These are phyloP conservation scores for Meriones unguiculatus DNA, from an alignment of 2,113 vertebrate genomes.

Conservation along the genomic window DNA sequence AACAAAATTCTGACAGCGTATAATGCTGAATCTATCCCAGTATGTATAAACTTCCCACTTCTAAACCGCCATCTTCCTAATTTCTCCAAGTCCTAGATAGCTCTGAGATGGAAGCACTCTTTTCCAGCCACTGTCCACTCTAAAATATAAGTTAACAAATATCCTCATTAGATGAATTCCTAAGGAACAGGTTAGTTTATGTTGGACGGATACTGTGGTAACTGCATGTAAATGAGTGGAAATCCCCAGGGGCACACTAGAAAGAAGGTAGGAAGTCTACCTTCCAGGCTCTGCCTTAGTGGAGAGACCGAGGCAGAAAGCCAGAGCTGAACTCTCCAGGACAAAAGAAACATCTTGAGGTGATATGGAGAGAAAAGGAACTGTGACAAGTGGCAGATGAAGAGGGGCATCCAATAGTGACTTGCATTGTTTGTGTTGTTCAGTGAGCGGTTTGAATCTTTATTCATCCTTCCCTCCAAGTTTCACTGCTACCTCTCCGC, in stretches of 20 bases:
- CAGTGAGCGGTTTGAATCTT: not conserved
- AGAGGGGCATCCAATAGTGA: not conserved
- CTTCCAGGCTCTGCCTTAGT: not conserved
- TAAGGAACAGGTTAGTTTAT: conserved; percentile 28
- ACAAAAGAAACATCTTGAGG: not conserved
- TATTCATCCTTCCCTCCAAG: not conserved
- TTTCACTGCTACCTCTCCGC: conserved; percentile 7
- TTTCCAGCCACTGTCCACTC: not conserved
- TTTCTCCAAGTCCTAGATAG: not conserved
- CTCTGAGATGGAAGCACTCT: not conserved
- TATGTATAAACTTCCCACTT: not conserved
- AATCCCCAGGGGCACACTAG: not conserved
- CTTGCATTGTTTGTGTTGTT: not conserved
- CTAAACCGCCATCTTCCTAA: not conserved
- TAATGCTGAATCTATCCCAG: conserved; percentile 14
- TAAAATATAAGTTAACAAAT: conserved; percentile 52
- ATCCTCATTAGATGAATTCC: conserved; percentile 45
- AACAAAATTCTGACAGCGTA: not conserved
- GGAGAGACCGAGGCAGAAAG: conserved; percentile 11
- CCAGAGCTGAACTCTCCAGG: conserved; percentile 13
- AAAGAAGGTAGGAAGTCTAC: not conserved
- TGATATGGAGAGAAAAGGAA: not conserved
- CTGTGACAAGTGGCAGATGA: not conserved
- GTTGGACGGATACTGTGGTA: not conserved
- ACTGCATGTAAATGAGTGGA: not conserved